These are phyloP conservation scores for Drosophila pandora DNA, from an alignment of 1,140 invertebrate genomes.

Conservation along the genomic window DNA sequence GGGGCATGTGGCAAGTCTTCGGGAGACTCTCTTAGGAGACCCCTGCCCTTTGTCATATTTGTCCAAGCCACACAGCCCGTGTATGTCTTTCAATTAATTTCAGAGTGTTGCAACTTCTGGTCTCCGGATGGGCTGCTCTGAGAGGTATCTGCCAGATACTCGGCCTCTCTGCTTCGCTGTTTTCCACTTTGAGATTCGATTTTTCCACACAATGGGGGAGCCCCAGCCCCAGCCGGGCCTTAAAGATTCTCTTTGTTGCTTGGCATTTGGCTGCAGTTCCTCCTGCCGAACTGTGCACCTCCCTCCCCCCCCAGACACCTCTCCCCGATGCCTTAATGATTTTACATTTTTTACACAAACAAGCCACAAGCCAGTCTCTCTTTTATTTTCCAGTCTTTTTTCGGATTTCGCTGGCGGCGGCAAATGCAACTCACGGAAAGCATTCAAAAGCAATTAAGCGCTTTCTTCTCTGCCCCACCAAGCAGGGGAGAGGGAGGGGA, in stretches of 20 bases:
- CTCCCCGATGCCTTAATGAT: conserved; percentile 31
- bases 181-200: conserved; percentile 38
- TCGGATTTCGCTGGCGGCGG: conserved; percentile 45
- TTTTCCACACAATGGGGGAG: conserved; percentile 31
- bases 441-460: conserved; percentile 77
- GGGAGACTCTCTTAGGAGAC: too few species aligned
- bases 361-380: conserved; percentile 32
- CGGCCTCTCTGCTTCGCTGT: conserved; percentile 28
- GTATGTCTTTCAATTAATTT: too few species aligned
- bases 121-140: background rate
- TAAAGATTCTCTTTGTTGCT: conserved; percentile 43
- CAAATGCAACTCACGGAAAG: conserved; percentile 71
- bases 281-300: conserved; percentile 9
- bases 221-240: conserved; percentile 26
- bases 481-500: conserved; percentile 2
- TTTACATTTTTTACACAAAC: conserved; percentile 54
- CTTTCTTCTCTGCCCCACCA: conserved; percentile 56
- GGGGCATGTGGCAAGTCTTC: too few species aligned
- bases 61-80: too few species aligned
- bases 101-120: background rate
- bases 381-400: conserved; percentile 33
- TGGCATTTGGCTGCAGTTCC: conserved; percentile 44
- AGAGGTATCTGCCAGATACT: conserved; percentile 17
- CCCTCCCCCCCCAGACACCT: too few species aligned
- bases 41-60: too few species aligned